Base-by-base conservation (phyloP, 2,797 vertebrate species). In the Diplodus sargus region DNA sequence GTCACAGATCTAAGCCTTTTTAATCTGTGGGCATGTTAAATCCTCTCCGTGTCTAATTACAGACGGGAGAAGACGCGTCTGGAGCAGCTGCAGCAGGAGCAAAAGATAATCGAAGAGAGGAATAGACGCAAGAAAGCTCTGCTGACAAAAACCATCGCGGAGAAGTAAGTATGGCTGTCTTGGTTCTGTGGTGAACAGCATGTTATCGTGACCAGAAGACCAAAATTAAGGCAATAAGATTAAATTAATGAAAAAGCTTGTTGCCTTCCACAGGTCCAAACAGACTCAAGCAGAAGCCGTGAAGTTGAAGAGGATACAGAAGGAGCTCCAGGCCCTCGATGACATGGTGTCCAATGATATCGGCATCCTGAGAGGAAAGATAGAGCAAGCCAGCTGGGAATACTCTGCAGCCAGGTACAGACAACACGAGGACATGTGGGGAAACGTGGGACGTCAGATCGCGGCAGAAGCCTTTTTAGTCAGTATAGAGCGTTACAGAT, bases 51-150 rank as follows among this genome's bases (percentile, higher is more conserved):
- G 71, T 83, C 65, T 73, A 83, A 1, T 81, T 47, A 0, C 84
- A 99, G 98, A 58, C 95, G 96, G 66, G 97, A 99, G 30, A 97
- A 96, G 83, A 95, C 95, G 1, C 96, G 96, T 20, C 94, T 98
- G 91, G 96, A 98, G 90, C 94, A 96, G 16, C 96, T 99, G 57
- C 98, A 99, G 78, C 94, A 95, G 66, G 97, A 98, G 25, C 98
- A 99, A 18, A 95, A 94, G 61, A 78, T 96, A 11, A 99, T 99
- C 64, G 97, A 99, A 92, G 97, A 99, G 95, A 95, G 93, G 90
- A 99, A 99, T 89, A 99, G 97, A 78, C 96, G 94, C 57, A 98
- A 97, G 89, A 99, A 97, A 93, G 97, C 97, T 74, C 94, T 99
- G 47, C 95, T 99, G 77, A 78, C 97, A 39, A 98, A 96, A 92